A percentile compares a stretch with the other conserved stretches of the same genome.
These are phyloP conservation scores for Camponotus vicinus DNA, from an alignment of 1,140 invertebrate genomes.

Conservation along the genomic window DNA sequence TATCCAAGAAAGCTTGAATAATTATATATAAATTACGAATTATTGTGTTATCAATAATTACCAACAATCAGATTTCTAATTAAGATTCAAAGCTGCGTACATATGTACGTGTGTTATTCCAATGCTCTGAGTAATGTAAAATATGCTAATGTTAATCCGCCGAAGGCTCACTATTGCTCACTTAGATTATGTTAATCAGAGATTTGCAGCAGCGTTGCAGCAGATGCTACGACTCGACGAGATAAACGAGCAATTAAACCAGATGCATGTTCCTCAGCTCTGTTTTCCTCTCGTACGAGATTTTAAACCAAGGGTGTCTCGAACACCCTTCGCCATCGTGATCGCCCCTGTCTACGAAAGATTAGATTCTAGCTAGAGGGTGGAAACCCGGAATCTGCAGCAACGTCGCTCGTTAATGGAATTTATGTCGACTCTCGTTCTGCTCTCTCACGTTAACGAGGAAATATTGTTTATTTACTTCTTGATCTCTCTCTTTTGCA, in stretches of 20 bases:
- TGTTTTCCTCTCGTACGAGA: conserved; percentile 31
- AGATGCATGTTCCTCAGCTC: conserved; percentile 6
- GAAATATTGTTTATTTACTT: conserved; percentile 34
- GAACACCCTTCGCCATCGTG: conserved; percentile 11
- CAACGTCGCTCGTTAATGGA: conserved; percentile 23
- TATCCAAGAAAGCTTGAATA: conserved; percentile 7
- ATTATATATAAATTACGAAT: background rate
- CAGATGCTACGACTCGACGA: conserved; percentile 18
- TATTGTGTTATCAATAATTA: background rate
- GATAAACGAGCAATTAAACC: conserved; percentile 44
- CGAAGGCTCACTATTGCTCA: background rate
- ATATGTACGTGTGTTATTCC: background rate
- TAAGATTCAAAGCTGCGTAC: conserved; percentile 5
- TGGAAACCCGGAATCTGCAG: conserved; percentile 24
- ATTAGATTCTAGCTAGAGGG: conserved; percentile 51
- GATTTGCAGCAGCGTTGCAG: conserved; percentile 20
- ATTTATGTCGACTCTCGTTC: conserved; percentile 21
- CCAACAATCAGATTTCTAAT: background rate
- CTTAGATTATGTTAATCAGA: conserved; percentile 31
- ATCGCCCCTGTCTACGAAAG: conserved; percentile 48
- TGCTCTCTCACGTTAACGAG: background rate
- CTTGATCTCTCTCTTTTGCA: background rate
- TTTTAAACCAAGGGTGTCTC: conserved; percentile 43
- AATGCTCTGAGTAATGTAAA: background rate
- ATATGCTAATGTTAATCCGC: conserved; percentile 8